phyloP scores from a whole-genome alignment of 2,888 invertebrate genomes.

The Lithosia quadra region DNA sequence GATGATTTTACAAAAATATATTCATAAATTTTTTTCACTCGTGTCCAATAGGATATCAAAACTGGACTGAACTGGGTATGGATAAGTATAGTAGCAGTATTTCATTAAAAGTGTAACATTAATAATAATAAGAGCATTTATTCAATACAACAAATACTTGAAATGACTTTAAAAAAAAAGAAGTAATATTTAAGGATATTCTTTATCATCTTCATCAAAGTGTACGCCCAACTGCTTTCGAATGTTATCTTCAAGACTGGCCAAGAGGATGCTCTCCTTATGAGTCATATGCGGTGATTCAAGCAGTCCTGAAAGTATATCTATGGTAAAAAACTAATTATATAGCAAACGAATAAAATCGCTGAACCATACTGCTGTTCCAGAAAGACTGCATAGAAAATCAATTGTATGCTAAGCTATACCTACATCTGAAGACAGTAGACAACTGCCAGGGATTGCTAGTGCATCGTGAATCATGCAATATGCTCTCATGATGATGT shows the following conservation, averaged over 20 bases:
- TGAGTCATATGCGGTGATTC: conserved; percentile 90
- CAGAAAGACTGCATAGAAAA: too few relatives aligned
- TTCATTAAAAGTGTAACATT: not conserved
- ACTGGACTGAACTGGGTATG: too few relatives aligned
- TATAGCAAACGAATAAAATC: too few relatives aligned
- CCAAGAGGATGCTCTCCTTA: conserved; percentile 89
- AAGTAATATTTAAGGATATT: conserved; percentile 11
- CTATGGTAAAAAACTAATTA: not conserved
- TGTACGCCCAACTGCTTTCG: conserved; percentile 89
- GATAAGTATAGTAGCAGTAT: not conserved
- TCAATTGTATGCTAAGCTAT: too few relatives aligned
- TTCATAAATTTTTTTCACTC: too few relatives aligned
- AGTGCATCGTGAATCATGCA: too few relatives aligned
- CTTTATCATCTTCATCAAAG: conserved; percentile 53
- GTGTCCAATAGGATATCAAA: too few relatives aligned
- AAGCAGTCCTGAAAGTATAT: conserved; percentile 81
- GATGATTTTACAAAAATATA: not conserved
- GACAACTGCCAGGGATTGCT: too few relatives aligned
- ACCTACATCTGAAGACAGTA: too few relatives aligned
- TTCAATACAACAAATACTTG: not conserved
- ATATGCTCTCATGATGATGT: too few relatives aligned
- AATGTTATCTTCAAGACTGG: conserved; percentile 90
- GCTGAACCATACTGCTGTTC: too few relatives aligned
- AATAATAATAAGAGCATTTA: not conserved
- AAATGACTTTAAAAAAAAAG: not conserved